Base-by-base conservation (phyloP, 2,113 vertebrate species). In the Catharus minimus region DNA sequence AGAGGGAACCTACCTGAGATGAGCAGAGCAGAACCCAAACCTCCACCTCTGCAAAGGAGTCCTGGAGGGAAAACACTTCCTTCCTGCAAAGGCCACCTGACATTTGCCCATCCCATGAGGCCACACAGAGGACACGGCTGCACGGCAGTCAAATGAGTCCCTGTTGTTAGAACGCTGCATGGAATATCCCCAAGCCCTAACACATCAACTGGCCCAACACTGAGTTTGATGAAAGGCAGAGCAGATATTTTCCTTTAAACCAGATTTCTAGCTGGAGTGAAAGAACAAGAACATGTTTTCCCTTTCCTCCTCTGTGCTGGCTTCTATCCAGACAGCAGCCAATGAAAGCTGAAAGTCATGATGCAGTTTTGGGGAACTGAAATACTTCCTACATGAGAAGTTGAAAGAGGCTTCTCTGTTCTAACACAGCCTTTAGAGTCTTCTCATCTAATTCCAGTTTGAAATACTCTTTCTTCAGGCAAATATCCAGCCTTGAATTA, bases 261-360 rank as follows among this genome's bases (percentile, higher is more conserved):
- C 69, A 84, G 62, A 69, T 62, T 92, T 95, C 87, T 68, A 89
- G 32, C 24, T 76, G 32, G 39, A 82, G 21, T 68, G 74, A 84
- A 87, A 73, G 66, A 82, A 60, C 52, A 83, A 75, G 7, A 86
- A 71, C 53, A 41, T n/a, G 21, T 30, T 87, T 92, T 93, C 39
- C 66, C 60, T 67, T 82, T 92, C 69, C 36, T 91, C 55, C n/a
- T 85, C 74, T 86, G n/a, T 79, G 50, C 49, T 93, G 86, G 58
- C 77, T 57, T 67, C 66, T 61, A 28, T 36, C 60, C 81, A 84
- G 58, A 64, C 18, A 90, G 66, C 38, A 88, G n/a, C 53, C 71
- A 87, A 72, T 32, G 43, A 61, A 91, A 87, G 36, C 39, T 58
- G 66, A 79, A 88, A 83, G 43, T 61, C 81, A 32, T 60, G 62